These are phyloP conservation scores for Chrysaora quinquecirrha DNA, from an alignment of 30 jellyfish, hydroid and myxozoan genomes.

Conservation along the genomic window DNA sequence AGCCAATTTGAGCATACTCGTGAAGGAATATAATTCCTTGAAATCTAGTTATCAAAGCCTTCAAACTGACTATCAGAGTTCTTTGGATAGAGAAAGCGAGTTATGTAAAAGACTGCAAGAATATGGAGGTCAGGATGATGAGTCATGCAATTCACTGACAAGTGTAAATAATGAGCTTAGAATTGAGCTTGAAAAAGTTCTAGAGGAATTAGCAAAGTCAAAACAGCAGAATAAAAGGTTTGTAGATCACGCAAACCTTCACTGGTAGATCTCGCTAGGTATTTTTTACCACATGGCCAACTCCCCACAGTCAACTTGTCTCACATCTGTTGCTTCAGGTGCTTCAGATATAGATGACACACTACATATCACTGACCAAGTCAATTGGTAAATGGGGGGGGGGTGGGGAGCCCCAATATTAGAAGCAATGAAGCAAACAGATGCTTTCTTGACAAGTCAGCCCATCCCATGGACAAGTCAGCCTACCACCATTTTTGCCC, in stretches of 20 bases:
- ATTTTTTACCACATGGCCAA: background rate
- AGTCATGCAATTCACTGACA: constrained; percentile 44
- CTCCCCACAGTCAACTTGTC: background rate
- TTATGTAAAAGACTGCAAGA: constrained; percentile 47
- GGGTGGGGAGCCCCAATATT: too few species aligned
- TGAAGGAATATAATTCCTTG: constrained; percentile 35
- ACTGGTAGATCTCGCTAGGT: background rate
- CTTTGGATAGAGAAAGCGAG: constrained; percentile 48
- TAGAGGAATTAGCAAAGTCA: constrained; percentile 25
- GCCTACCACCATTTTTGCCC: too few species aligned
- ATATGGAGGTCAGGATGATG: constrained; percentile 69
- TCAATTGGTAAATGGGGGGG: too few species aligned
- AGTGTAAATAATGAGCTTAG: constrained; percentile 53
- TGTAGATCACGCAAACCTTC: background rate
- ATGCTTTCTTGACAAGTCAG: too few species aligned
- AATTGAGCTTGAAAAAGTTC: constrained; percentile 42
- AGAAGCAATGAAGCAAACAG: too few species aligned
- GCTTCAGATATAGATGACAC: background rate
- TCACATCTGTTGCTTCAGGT: background rate
- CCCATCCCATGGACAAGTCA: too few species aligned
- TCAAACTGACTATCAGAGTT: constrained; percentile 50
- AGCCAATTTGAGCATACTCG: background rate
- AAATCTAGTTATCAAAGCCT: constrained; percentile 28
- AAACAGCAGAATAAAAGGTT: constrained; percentile 47
- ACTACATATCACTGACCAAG: too few species aligned